Conservation (phyloP, 2,113 vertebrate genomes). For the Hypomesus transpacificus region DNA sequence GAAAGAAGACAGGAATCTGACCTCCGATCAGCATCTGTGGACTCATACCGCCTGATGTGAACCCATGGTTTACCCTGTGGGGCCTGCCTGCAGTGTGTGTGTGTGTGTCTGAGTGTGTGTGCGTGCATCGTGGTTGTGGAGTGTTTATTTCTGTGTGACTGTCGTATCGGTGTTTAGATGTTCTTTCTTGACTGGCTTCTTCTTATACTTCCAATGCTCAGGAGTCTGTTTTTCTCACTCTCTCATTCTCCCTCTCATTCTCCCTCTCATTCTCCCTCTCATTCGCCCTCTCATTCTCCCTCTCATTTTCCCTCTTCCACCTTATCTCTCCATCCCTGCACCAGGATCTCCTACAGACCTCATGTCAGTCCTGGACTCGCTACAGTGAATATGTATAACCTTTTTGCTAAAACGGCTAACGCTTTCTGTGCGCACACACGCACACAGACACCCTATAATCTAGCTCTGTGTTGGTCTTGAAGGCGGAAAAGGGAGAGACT, state of each 20-base stretch:
- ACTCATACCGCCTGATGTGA: slow-evolving; percentile 11
- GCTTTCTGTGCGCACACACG: neutral
- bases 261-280: neutral
- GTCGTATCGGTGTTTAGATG: slow-evolving; percentile 33
- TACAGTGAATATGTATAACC: neutral
- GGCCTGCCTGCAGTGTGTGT: slow-evolving; percentile 37
- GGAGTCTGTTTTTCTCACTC: no score
- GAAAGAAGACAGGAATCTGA: slow-evolving; percentile 10
- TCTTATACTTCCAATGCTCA: neutral
- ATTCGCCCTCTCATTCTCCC: neutral
- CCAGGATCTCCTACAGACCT: neutral
- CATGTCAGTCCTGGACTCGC: neutral
- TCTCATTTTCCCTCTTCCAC: neutral
- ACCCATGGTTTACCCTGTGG: slow-evolving; percentile 21
- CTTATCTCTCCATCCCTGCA: neutral
- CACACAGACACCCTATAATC: neutral
- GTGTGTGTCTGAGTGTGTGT: slow-evolving; percentile 34
- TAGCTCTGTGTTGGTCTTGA: neutral
- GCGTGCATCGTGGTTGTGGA: slow-evolving; percentile 13
- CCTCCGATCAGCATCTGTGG: slow-evolving; percentile 20
- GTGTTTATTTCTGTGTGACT: slow-evolving; percentile 3
- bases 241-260: neutral
- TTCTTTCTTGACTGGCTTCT: slow-evolving; percentile 22
- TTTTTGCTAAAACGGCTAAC: neutral
- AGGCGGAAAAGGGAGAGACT: neutral